phyloP scores from a whole-genome alignment of 2,797 vertebrate species.

The Streptopelia turtur region DNA sequence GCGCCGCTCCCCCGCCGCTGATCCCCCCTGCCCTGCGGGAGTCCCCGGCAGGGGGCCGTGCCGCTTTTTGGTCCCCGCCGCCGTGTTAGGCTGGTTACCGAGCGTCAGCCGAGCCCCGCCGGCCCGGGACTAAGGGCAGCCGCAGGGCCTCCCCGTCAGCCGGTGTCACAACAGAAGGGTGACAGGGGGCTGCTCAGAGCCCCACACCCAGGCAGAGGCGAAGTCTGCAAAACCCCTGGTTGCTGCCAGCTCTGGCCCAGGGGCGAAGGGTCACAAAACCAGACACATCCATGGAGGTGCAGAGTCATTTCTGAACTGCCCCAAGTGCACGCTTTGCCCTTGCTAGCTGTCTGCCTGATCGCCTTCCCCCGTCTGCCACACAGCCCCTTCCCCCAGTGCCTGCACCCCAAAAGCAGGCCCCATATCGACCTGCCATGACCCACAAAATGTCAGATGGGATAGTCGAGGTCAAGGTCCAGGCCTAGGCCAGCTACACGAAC shows the following conservation, averaged over 20 bases:
- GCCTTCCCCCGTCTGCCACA: background rate
- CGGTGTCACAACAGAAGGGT: accelerated
- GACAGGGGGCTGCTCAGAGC: background rate
- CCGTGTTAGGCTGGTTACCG: background rate
- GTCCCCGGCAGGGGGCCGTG: background rate
- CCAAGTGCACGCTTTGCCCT: background rate
- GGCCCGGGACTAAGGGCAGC: background rate
- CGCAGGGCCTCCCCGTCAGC: no score
- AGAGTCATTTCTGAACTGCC: accelerated
- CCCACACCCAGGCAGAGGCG: background rate
- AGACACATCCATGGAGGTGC: no score
- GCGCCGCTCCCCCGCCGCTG: background rate
- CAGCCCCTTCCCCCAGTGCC: background rate
- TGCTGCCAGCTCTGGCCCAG: background rate
- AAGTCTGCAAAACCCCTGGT: accelerated
- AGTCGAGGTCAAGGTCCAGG: slow-evolving; percentile 26
- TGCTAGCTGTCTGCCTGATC: background rate
- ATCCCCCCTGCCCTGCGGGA: no score
- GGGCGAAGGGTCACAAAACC: background rate
- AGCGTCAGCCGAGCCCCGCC: background rate
- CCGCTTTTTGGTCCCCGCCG: background rate
- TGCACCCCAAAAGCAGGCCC: background rate
- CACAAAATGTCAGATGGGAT: background rate
- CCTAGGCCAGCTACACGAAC: background rate
- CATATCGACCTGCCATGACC: background rate